Evolutionary conservation across 92 coral and sea anemone species (phyloP), one percentile per base, ranked within the genome.

Genomic region (Actinernus sp.): DNA sequence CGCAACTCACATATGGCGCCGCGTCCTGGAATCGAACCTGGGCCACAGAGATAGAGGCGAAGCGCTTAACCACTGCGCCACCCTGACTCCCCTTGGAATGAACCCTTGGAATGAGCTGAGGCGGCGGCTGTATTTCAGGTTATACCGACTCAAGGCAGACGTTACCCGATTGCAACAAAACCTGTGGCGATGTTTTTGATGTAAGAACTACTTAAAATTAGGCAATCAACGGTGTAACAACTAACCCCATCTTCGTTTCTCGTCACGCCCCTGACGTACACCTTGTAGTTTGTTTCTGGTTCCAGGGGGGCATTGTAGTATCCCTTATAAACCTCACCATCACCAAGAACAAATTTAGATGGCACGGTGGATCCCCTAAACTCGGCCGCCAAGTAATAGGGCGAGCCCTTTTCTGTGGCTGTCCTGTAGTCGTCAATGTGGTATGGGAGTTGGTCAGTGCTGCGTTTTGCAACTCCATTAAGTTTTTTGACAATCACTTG

Each of bases 331-430:
- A 0, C 52, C 31, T 81, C 30, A 27, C 86, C 92, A 50, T 94
- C 92, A 1, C 98, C 98, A 37, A 94, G 78, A 17, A 72, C 68
- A 61, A 94, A 94, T n/a, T 33, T 49, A 36, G 0, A 3, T 4
- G 82, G 83, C 0, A 67, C 23, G 23, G 14, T 14, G 7, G 41
- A 9, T 11, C 81, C 57, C 0, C 39, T 25, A 59, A 92, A 74
- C 62, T 76, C 78, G 2, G 97, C 97, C n/a, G 98, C 85, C 2
- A 94, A 50, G 55, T 94, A 94, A 46, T 48, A 87, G 4, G 49
- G 63, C 1, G 68, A 59, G 1, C 89, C 85, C 11, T 16, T 23
- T 20, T 72, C 45, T 12, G 22, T 55, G 1, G 92, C 95, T 14
- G 34, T 48, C 7, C 61, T 25, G 71, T 65, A 86, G 17, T 29